Evolutionary conservation across 2,797 vertebrate species (phyloP), one percentile per base, ranked within the genome.

Genomic region (Platalea minor): DNA sequence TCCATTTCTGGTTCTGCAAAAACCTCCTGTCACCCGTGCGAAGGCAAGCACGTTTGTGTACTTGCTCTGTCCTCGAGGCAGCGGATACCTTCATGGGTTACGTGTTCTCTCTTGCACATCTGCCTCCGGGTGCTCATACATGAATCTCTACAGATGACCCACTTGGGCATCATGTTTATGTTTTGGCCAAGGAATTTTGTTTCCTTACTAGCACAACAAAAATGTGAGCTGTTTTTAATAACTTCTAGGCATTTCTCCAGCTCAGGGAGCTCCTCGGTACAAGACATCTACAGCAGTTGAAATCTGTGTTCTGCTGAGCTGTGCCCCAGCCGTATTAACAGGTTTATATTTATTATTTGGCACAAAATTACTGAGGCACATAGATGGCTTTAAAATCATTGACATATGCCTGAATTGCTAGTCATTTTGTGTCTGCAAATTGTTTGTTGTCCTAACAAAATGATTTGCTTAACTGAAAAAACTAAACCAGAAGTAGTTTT

Each of bases 11-110:
- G 31, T 73, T 91, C 56, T 70, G 35, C 29, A 51, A 39, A 39
- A 5, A 6, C 24, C 9, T 8, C 1, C 24, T 4, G 1, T 63
- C 13, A 46, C 11, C 48, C 72, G 17, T 51, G 17, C 1, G 1
- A 91, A 80, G 69, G 46, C 82, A 80, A 67, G 48, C 15, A 19
- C 3, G 0, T 37, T 64, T 56, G 31, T 48, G 39, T 72, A 28
- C 21, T 17, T 31, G 13, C 50, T 82, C 4, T 0, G 41, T 70
- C 45, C 59, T 60, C 4, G 2, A 57, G 31, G 60, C 21, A 35
- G 31, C 12, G 1, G 13, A 13, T 41, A 11, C 18, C 46, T 33
- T 9, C 23, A 5, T 17, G n/a, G n/a, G 15, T 46, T 67, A 65
- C 1, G 1, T 46, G 25, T 67, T 67, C 29, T 31, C 14, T 39